Conservation (phyloP, 2,888 invertebrate genomes). For the Oligia latruncula region DNA sequence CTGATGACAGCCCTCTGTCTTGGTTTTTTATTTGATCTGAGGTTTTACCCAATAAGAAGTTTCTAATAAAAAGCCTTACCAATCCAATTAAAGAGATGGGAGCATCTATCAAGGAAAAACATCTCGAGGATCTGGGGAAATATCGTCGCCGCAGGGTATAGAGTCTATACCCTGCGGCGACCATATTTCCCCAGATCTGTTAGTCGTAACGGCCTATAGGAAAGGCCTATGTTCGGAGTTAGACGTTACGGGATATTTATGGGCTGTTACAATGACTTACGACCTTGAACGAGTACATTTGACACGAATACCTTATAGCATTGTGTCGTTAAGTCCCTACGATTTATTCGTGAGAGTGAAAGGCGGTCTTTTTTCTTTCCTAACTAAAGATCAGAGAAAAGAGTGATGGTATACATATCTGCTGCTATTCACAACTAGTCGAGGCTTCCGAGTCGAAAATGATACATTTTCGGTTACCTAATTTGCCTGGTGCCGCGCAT, state of each 20-base stretch:
- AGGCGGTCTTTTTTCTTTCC: background rate
- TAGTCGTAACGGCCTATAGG: conserved; percentile 38
- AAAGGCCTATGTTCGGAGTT: conserved; percentile 37
- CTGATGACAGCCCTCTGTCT: no score
- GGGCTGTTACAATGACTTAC: conserved; percentile 58
- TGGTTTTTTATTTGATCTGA: no score
- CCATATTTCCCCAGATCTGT: conserved; percentile 49
- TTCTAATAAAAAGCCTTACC: background rate
- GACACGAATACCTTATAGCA: conserved; percentile 23
- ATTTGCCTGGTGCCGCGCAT: no score
- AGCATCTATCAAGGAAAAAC: conserved; percentile 27
- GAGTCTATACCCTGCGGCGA: conserved; percentile 3
- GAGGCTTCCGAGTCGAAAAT: no score
- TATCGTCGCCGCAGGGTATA: no score
- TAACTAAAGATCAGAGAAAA: background rate
- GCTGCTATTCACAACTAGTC: no score
- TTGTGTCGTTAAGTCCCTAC: background rate
- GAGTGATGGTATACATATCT: background rate
- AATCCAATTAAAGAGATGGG: conserved; percentile 20
- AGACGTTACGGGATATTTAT: conserved; percentile 51
- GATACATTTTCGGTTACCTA: no score
- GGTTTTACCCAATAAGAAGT: background rate
- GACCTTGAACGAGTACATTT: conserved; percentile 9
- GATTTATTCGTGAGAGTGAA: background rate
- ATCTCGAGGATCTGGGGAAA: background rate